A percentile compares a stretch with the other conserved stretches of the same genome.
phyloP scores from a whole-genome alignment of 1,140 invertebrate genomes.

The Vanessa atalanta region DNA sequence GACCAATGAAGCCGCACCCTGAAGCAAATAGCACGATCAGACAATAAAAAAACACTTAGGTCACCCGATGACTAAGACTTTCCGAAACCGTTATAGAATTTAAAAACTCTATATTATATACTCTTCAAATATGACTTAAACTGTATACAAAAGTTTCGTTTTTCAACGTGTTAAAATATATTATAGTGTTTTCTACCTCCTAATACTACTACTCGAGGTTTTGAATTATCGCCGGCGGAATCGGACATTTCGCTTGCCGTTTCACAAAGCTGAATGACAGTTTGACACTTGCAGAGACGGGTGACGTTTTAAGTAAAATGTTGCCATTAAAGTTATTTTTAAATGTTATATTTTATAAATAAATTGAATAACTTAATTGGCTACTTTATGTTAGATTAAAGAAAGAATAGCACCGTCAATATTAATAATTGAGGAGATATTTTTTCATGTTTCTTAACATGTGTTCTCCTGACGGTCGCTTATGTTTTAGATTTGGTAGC shows the following conservation, averaged over 20 bases:
- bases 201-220: conserved; percentile 72
- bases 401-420: too few species aligned
- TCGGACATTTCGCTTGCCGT: conserved; percentile 72
- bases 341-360: neutral
- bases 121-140: conserved; percentile 1
- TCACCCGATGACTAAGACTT: conserved; percentile 72
- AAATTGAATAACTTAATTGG: too few species aligned
- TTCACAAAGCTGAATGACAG: conserved; percentile 64
- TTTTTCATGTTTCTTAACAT: too few species aligned
- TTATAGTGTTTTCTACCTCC: conserved; percentile 64
- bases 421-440: too few species aligned
- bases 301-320: conserved; percentile 22
- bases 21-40: conserved; percentile 59
- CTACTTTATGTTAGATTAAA: too few species aligned
- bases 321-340: neutral
- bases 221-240: conserved; percentile 73
- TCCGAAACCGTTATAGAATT: conserved; percentile 63
- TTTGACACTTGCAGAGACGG: conserved; percentile 50
- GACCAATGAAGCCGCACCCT: conserved; percentile 96
- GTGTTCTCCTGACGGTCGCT: too few species aligned
- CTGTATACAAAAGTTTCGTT: conserved; percentile 6
- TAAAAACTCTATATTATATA: conserved; percentile 43
- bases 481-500: too few species aligned
- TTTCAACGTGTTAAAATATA: neutral
- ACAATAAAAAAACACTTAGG: conserved; percentile 57